phyloP scores from a whole-genome alignment of 1,140 invertebrate species.

The Calliopsis andreniformis region DNA sequence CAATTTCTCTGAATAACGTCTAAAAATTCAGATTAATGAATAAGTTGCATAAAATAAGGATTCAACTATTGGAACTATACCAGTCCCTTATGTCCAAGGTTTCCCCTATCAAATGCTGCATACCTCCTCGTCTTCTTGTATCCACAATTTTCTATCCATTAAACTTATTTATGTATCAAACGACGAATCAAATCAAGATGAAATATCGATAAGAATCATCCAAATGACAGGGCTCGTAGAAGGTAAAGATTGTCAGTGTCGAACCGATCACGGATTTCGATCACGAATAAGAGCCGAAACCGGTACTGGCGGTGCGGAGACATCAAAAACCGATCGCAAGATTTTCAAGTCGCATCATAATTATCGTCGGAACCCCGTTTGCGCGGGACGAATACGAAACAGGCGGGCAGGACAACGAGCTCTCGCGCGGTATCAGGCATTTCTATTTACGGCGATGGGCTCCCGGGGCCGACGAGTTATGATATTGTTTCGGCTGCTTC shows the following conservation, averaged over 20 bases:
- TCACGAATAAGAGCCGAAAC: constrained; percentile 63
- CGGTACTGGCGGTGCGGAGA: constrained; percentile 47
- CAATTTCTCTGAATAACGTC: constrained; percentile 64
- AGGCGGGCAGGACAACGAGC: constrained; percentile 22
- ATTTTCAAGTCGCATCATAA: constrained; percentile 75
- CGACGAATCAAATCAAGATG: not conserved
- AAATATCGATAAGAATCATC: not conserved
- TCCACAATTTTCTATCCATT: too few species aligned
- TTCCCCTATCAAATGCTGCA: too few species aligned
- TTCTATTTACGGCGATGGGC: constrained; percentile 77
- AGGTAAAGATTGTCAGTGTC: not conserved
- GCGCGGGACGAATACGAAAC: constrained; percentile 71
- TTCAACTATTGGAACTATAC: too few species aligned
- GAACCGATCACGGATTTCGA: constrained; percentile 73
- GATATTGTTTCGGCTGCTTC: constrained; percentile 80
- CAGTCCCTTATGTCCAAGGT: too few species aligned
- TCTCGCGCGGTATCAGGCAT: constrained; percentile 67
- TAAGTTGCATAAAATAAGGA: too few species aligned
- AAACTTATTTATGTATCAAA: too few species aligned
- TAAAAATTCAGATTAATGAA: not conserved
- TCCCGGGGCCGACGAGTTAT: constrained; percentile 78
- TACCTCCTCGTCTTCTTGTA: too few species aligned
- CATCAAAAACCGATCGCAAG: constrained; percentile 74
- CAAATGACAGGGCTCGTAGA: not conserved
- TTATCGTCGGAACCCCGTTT: constrained; percentile 65